Evolutionary conservation across 1,140 invertebrate species (phyloP).

Genomic region (Caenorhabditis elegans): WBcel235 BX284602.5:8122001-8122500

Average conservation of each 20-base stretch:
- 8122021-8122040: constrained; percentile 45
- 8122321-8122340: constrained; percentile 10
- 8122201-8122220: not conserved
- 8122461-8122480: not conserved
- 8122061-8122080: constrained; percentile 44
- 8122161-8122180: constrained; percentile 63
- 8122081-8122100: constrained; percentile 62
- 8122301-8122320: constrained; percentile 35
- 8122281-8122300: constrained; percentile 46
- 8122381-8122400: not conserved
- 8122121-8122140: constrained; percentile 55
- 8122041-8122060: not conserved
- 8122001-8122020: not conserved
- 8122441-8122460: no score
- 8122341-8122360: not conserved
- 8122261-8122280: constrained; percentile 47
- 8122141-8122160: constrained; percentile 63
- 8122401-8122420: no score
- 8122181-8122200: constrained; percentile 44
- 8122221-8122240: not conserved
- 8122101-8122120: constrained; percentile 63
- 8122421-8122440: no score
- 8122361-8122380: constrained; percentile 15
- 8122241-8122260: constrained; percentile 52
- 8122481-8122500: not conserved